Conservation (phyloP, 2,888 invertebrate genomes). For the Apoda limacodes region DNA sequence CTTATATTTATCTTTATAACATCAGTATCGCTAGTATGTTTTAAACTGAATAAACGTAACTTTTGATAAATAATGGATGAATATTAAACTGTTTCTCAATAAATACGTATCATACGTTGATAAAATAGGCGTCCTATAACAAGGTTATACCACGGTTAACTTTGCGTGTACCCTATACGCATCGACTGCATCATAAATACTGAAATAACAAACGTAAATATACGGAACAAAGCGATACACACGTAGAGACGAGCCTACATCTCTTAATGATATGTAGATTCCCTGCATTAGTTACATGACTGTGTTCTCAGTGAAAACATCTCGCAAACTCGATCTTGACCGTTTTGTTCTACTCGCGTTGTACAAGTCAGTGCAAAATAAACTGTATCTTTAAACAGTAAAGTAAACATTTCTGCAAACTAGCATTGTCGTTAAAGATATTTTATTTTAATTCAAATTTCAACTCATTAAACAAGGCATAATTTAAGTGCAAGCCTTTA, state of each 20-base stretch:
- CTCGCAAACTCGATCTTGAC: conserved; percentile 38
- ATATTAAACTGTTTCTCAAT: too few relatives aligned
- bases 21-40: too few relatives aligned
- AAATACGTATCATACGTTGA: conserved; percentile 26
- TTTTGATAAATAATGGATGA: too few relatives aligned
- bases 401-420: conserved; percentile 16
- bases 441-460: conserved; percentile 27
- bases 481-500: conserved; percentile 62
- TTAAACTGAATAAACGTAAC: too few relatives aligned
- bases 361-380: conserved; percentile 23
- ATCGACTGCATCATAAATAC: conserved; percentile 56
- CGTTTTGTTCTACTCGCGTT: conserved; percentile 18
- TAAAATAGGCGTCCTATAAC: conserved; percentile 56
- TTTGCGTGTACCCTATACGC: conserved; percentile 28
- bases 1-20: neutral
- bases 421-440: conserved; percentile 18
- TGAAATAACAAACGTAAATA: conserved; percentile 55
- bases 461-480: conserved; percentile 69
- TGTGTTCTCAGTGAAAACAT: conserved; percentile 66
- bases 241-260: conserved; percentile 63
- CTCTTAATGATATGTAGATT: conserved; percentile 71
- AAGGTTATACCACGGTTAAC: conserved; percentile 27
- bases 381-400: conserved; percentile 10
- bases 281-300: conserved; percentile 67
- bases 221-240: conserved; percentile 65